These are phyloP conservation scores for Cosmia trapezina DNA, from an alignment of 2,888 invertebrate genomes.

Conservation along the genomic window DNA sequence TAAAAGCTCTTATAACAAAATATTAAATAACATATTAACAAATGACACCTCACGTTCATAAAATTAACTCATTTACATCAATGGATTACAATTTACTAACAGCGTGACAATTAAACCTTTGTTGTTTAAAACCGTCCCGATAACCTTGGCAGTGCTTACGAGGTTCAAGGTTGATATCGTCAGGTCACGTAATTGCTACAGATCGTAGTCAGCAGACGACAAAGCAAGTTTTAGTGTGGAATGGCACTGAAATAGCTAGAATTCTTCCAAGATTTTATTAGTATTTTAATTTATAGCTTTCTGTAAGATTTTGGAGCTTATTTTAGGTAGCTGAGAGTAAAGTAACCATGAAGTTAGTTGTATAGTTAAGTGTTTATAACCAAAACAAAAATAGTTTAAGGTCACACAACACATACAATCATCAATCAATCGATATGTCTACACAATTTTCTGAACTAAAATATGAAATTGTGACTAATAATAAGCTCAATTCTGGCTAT, in stretches of 20 bases:
- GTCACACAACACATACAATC: not conserved
- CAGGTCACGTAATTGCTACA: slow-evolving; percentile 58
- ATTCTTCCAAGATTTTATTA: not conserved
- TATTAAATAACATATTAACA: not conserved
- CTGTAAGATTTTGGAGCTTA: not conserved
- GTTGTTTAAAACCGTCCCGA: slow-evolving; percentile 40
- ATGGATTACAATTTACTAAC: slow-evolving; percentile 36
- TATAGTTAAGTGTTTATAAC: not conserved
- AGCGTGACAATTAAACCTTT: slow-evolving; percentile 54
- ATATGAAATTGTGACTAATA: not conserved
- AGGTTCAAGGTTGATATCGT: slow-evolving; percentile 60
- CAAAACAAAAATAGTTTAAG: not conserved
- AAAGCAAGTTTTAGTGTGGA: slow-evolving; percentile 27
- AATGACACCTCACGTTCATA: slow-evolving; percentile 11
- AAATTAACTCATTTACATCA: slow-evolving; percentile 35
- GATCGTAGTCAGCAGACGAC: slow-evolving; percentile 43
- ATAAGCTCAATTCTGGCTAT: not conserved
- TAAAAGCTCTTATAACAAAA: not conserved
- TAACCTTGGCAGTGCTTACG: slow-evolving; percentile 56
- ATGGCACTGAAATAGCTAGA: slow-evolving; percentile 19
- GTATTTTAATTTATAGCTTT: slow-evolving; percentile 2
- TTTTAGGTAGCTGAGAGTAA: not conserved
- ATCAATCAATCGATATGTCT: not conserved
- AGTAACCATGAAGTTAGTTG: not conserved
- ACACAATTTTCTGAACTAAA: not conserved